Evolutionary conservation across 2,797 vertebrate species (phyloP), one percentile per base, ranked within the genome.

Genomic region (Eulemur albifrons): DNA sequence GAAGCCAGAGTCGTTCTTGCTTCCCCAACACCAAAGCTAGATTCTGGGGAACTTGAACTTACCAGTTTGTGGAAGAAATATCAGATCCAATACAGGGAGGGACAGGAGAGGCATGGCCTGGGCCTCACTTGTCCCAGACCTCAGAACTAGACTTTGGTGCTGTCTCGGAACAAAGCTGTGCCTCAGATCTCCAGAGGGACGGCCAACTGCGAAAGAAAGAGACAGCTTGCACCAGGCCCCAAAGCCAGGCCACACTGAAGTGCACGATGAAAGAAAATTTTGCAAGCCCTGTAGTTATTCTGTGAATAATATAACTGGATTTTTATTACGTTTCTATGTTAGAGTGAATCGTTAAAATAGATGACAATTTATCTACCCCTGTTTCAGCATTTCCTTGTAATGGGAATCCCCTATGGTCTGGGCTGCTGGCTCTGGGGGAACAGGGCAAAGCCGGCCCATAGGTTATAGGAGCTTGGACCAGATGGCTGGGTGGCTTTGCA

Each of bases 71-170:
- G 32, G 75, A 45, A 65, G 43, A 50, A 84, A 72, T 4, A 9
- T 25, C 38, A 38, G 82, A 5, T 20, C 25, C 15, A 12, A 8
- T 10, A 23, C 23, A 52, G 12, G 4, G 30, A 63, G 20, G 69
- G 18, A 45, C 18, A 13, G 65, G n/a, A 30, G 20, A 77, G 52
- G 35, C 6, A 0, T 8, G 4, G 7, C 59, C 75, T 13, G 32
- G 38, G 35, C 6, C 43, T 81, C 40, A 8, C 32, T 48, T 50
- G 21, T 35, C 14, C 27, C 3, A 35, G 32, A 48, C 21, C 30
- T 25, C 38, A 10, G 2, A 20, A 40, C 21, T 30, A 13, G 21
- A 8, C 35, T 32, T 25, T 5, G 38, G 11, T 0, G 0, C 5
- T 48, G 4, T 30, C 20, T 35, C 0, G 0, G 38, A 65, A 61